Evolutionary conservation across 2,113 vertebrate species (phyloP).

Genomic region (Campylomormyrus numenius): DNA sequence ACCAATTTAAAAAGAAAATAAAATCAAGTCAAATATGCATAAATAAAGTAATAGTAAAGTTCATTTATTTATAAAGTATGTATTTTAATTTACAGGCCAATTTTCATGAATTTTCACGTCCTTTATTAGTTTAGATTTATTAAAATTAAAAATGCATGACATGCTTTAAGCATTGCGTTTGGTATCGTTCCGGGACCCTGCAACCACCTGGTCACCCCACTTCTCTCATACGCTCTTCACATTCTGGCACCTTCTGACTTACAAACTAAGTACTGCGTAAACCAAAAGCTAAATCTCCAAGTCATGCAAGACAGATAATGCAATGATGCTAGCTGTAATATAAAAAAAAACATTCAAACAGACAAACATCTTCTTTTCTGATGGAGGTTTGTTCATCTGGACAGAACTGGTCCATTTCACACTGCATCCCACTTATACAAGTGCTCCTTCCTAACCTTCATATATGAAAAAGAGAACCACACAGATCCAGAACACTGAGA

Average conservation of each 20-base stretch:
- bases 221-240: not conserved
- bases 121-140: not conserved
- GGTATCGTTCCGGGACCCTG: not conserved
- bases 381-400: not conserved
- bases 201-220: not conserved
- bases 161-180: not conserved
- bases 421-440: not conserved
- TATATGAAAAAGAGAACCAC: not conserved
- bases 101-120: not conserved
- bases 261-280: not conserved
- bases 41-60: too few species aligned
- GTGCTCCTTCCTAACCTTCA: not conserved
- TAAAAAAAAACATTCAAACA: not conserved
- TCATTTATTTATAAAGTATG: not conserved
- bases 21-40: not conserved
- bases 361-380: not conserved
- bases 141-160: not conserved
- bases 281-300: not conserved
- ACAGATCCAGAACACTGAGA: not conserved
- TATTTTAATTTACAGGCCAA: not conserved
- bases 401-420: not conserved
- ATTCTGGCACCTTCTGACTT: not conserved
- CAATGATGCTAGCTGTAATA: not conserved
- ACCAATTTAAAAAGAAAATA: not conserved
- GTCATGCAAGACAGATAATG: not conserved